A percentile compares a stretch with the other conserved stretches of the same genome.
Evolutionary conservation across 2,888 invertebrate species (phyloP).

Genomic region (Eupithecia abbreviata): DNA sequence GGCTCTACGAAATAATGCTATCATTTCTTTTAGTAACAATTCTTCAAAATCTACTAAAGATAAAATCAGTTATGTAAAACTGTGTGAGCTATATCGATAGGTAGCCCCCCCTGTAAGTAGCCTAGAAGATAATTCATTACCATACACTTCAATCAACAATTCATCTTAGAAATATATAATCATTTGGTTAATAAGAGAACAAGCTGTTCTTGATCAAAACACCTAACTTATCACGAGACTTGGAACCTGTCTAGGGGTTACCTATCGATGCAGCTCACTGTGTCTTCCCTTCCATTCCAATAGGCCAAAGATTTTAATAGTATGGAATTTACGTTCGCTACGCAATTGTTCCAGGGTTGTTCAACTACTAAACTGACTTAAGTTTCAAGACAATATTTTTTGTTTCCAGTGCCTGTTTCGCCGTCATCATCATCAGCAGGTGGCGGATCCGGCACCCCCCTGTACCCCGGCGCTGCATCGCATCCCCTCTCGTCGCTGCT

Average conservation of each 20-base stretch:
- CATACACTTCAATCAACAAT: no score
- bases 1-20: neutral
- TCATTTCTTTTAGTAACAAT: neutral
- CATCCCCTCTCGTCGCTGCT: conserved; percentile 89
- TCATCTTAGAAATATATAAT: neutral
- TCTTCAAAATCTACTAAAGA: neutral
- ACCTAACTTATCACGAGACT: no score
- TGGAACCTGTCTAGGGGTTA: no score
- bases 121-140: no score
- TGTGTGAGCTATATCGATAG: neutral
- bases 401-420: conserved; percentile 82
- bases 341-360: neutral
- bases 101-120: neutral
- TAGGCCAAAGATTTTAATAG: no score
- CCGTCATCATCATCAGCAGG: conserved; percentile 82
- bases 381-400: conserved; percentile 6
- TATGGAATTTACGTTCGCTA: neutral
- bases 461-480: conserved; percentile 77
- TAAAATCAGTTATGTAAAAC: neutral
- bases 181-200: neutral
- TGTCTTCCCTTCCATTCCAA: no score
- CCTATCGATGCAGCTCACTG: no score
- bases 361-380: neutral
- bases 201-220: no score
- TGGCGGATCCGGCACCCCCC: conserved; percentile 73